Evolutionary conservation across 2,113 vertebrate genomes (phyloP), one percentile per base, ranked within the genome.

Genomic region (Brachyhypopomus occidentalis): DNA sequence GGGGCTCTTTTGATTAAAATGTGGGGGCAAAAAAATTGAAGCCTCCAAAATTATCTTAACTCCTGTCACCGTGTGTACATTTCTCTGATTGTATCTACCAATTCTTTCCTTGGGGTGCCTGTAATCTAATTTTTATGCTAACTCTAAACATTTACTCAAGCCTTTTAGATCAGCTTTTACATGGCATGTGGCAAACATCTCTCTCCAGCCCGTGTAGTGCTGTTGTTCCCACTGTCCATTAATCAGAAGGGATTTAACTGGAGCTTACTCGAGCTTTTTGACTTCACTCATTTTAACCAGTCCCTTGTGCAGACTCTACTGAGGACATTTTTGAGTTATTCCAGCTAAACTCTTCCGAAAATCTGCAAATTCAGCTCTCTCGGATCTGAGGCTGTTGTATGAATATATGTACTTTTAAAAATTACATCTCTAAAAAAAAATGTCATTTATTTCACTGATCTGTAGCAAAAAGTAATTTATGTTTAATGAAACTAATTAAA

Each of bases 91-190:
- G 22, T 22, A 45, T 20, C n/a, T 7, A 17, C 22, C 38, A 14
- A 48, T 45, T 34, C 52, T 66, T 80, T 62, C 19, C 64, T 76
- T 34, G 73, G 17, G 83, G 73, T 5, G 22, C 4, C 45, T n/a
- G 27, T 67, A 64, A 34, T 76, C 48, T 38, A 67, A 85, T 72
- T 66, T 66, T 38, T 11, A 70, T 63, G 20, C 11, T 19, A 78
- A 72, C 48, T 45, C 36, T 36, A 80, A 86, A 84, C 77, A 84
- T 86, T 84, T 79, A 73, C 73, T 75, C 23, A 81, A 60, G 63
- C 4, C 2, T 38, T 58, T 5, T 17, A 41, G 19, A 30, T 36
- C 36, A 59, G 64, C 67, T 72, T 52, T 77, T 59, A 14, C 48
- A 79, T 67, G 70, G 64, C 17, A 14, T 71, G 9, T 27, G 60